Base-by-base conservation (phyloP, 1,140 invertebrate species). In the Drosophila mauritiana region DNA sequence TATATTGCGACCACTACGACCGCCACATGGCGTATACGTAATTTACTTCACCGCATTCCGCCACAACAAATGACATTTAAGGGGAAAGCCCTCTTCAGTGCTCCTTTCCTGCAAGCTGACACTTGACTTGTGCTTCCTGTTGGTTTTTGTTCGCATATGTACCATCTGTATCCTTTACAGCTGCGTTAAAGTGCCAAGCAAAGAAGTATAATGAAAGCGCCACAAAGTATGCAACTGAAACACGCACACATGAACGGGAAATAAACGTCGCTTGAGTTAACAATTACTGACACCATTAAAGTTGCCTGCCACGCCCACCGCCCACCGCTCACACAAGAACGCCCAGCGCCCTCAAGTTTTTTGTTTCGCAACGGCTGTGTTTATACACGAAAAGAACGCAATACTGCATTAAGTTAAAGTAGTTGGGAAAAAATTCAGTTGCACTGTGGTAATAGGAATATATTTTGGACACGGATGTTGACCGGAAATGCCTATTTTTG, bases 281-380 rank as follows among this genome's bases (percentile, higher is more conserved):
- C 84, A 88, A 88, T 88, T 88, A 88, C 84, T 88, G 84, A 88
- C 84, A 88, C 84, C 84, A 88, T 88, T 88, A 88, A 88, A 89
- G 84, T 88, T 46, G 69, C 64, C 72, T 70, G 67, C 65, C 79
- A 73, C 73, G 49, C 62, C 76, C 73, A 73, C 56, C 46, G 39
- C 8, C 20, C 31, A 13, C 4, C 31, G 49, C 15, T 42, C 37
- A 12, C 31, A 31, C 31, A 31, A 8, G 36, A 20, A 55, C 69
- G 45, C 53, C 46, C 55, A 58, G 13, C 59, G 39, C 52, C 39
- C 67, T 31, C 57, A 72, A 65, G 31, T 57, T 67, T 76, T 76
- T 79, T 82, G 75, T 83, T 72, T 82, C 56, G 56, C 73, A 43
- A 49, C 51, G 49, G 51, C 78, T 81, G 78, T 58, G 77, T 69